Conservation (phyloP, 2,113 vertebrate species). For the Myiozetetes cayanensis region DNA sequence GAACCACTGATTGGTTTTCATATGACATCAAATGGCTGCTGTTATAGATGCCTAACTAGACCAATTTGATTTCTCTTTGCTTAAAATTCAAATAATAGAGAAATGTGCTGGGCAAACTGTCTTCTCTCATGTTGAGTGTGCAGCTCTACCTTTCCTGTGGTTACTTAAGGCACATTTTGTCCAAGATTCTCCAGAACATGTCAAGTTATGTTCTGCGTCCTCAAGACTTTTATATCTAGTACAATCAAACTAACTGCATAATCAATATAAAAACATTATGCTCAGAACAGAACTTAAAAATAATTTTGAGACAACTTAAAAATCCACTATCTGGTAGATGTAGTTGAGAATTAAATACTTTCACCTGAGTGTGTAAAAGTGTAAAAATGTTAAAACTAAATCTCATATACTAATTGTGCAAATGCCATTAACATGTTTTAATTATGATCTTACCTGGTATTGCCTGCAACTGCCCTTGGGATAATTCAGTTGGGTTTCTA, state of each 20-base stretch:
- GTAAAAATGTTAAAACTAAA: not conserved
- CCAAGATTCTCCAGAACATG: not conserved
- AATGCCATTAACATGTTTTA: not conserved
- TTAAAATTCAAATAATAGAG: not conserved
- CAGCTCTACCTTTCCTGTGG: not conserved
- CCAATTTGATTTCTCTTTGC: not conserved
- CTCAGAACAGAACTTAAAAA: not conserved
- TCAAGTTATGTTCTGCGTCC: not conserved
- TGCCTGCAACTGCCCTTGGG: not conserved
- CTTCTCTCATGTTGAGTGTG: not conserved
- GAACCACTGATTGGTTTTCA: not conserved
- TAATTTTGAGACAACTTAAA: not conserved
- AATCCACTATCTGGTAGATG: not conserved
- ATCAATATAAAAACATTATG: not conserved
- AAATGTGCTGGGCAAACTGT: not conserved
- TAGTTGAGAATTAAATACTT: not conserved
- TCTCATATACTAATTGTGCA: not conserved
- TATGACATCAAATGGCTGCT: not conserved
- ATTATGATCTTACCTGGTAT: not conserved
- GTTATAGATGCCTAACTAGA: not conserved
- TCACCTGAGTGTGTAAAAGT: not conserved
- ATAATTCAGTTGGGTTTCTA: not conserved
- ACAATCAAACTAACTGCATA: not conserved
- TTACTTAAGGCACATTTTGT: not conserved
- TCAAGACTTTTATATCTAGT: not conserved